phyloP scores from a whole-genome alignment of 2,797 vertebrate genomes.

The Gobionotothen gibberifrons region DNA sequence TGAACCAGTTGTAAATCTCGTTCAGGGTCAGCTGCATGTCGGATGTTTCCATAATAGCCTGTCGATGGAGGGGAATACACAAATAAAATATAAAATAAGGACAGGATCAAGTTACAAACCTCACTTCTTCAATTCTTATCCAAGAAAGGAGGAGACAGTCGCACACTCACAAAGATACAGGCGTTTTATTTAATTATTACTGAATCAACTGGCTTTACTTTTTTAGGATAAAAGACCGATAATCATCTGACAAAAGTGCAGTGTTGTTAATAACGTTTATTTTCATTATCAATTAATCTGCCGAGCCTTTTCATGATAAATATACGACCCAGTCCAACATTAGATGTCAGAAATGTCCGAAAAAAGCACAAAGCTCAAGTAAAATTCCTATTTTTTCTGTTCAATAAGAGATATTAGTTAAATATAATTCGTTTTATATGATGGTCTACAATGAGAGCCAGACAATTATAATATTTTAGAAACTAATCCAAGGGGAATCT shows the following conservation, averaged over 20 bases:
- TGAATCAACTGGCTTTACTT: neutral
- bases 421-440: neutral
- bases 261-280: neutral
- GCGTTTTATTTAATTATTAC: neutral
- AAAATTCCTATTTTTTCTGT: too few species aligned
- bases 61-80: conserved; percentile 64
- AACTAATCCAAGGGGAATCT: neutral
- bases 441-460: neutral
- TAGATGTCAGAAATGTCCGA: neutral
- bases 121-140: neutral
- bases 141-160: neutral
- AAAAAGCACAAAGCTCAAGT: neutral
- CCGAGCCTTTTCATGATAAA: neutral
- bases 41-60: conserved; percentile 94
- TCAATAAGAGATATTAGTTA: too few species aligned
- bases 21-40: conserved; percentile 97
- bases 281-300: neutral
- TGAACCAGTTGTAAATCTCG: conserved; percentile 99
- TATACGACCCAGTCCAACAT: neutral
- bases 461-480: neutral
- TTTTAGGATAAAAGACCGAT: neutral
- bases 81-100: neutral
- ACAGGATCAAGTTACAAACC: conserved; percentile 27
- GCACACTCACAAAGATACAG: neutral
- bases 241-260: neutral